phyloP scores from a whole-genome alignment of 2,797 vertebrate genomes.

The Gymnodraco acuticeps region DNA sequence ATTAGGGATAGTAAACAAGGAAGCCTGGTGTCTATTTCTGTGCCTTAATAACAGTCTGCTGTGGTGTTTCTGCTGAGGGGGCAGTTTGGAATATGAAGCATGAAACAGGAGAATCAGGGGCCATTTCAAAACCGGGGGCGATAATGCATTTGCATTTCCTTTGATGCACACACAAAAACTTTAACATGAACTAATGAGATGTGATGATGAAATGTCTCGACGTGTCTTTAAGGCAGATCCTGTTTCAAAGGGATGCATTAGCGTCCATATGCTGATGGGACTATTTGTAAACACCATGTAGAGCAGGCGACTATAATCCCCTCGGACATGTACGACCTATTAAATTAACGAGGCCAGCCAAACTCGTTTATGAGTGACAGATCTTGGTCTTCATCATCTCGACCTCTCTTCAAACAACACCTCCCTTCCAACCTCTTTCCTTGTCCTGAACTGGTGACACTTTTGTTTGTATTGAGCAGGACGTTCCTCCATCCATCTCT shows the following conservation, averaged over 20 bases:
- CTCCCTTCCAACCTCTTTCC: constrained; percentile 24
- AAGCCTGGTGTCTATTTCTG: constrained; percentile 61
- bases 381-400: constrained; percentile 29
- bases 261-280: constrained; percentile 22
- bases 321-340: constrained; percentile 48
- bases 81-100: constrained; percentile 56
- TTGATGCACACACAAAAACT: background rate
- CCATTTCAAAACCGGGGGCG: constrained; percentile 55
- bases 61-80: constrained; percentile 58
- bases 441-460: background rate
- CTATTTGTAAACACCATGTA: constrained; percentile 63
- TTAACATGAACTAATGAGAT: background rate
- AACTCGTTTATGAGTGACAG: constrained; percentile 29
- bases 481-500: background rate
- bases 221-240: constrained; percentile 1
- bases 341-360: constrained; percentile 69
- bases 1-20: constrained; percentile 54
- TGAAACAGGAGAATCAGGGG: constrained; percentile 52
- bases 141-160: constrained; percentile 10
- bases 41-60: constrained; percentile 39
- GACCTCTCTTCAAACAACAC: constrained; percentile 24
- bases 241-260: constrained; percentile 22
- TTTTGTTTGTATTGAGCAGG: background rate
- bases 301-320: constrained; percentile 59
- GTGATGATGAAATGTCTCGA: background rate